phyloP scores from a whole-genome alignment of 2,888 invertebrate genomes.

The Amorpha juglandis region DNA sequence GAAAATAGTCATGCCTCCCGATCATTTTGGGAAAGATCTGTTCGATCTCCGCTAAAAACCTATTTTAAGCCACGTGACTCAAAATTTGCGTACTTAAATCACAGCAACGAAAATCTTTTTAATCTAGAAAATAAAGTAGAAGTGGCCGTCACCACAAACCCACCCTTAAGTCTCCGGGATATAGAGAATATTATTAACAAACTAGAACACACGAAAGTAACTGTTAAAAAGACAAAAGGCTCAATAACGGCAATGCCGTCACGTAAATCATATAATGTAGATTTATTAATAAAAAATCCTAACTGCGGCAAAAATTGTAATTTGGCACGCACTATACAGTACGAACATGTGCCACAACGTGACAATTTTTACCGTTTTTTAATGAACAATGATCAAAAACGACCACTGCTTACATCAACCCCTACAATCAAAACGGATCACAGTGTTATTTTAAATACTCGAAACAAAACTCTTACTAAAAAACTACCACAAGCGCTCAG shows the following conservation, averaged over 20 bases:
- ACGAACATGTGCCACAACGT: conserved; percentile 2
- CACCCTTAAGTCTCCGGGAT: conserved; percentile 59
- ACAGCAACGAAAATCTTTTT: conserved; percentile 62
- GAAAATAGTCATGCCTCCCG: conserved; percentile 56
- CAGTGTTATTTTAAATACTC: neutral
- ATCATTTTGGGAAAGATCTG: conserved; percentile 73
- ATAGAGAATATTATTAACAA: conserved; percentile 67
- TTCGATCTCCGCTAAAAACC: conserved; percentile 62
- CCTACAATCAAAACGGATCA: conserved; percentile 11
- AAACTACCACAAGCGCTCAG: conserved; percentile 16
- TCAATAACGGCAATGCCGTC: neutral
- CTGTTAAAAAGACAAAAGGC: neutral
- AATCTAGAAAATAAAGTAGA: conserved; percentile 70
- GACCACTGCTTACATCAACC: no score
- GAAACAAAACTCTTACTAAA: conserved; percentile 20
- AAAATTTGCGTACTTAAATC: conserved; percentile 47
- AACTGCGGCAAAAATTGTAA: conserved; percentile 1
- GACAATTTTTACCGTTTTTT: conserved; percentile 6
- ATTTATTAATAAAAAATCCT: neutral
- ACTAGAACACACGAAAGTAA: conserved; percentile 22
- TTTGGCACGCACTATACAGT: neutral
- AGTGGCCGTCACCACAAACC: conserved; percentile 53
- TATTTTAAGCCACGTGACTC: conserved; percentile 39
- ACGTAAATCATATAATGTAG: conserved; percentile 9
- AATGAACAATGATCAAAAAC: conserved; percentile 5